Base-by-base conservation (phyloP, 2,113 vertebrate species). In the Nerophis lumbriciformis region DNA sequence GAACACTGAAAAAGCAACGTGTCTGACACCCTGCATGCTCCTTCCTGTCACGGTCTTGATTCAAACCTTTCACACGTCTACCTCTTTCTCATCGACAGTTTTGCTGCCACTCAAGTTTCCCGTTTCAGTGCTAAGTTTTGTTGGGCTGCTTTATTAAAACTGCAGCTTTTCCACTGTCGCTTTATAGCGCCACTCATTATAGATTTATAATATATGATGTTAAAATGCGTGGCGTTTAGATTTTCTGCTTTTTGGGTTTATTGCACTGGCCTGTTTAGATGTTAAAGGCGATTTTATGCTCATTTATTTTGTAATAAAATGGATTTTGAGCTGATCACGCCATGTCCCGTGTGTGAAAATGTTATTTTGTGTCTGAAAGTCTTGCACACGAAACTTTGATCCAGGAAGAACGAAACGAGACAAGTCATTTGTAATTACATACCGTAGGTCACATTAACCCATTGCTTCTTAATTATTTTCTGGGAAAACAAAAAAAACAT, bases 251-350 rank as follows among this genome's bases (percentile, higher is more conserved):
- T 65, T 48, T 36, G 66, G 69, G 38, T 80, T 72, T 66, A 82
- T 79, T 75, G 70, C 67, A 75, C 66, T 75, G 77, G 65, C 63
- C 44, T 68, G 51, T 72, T 55, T 78, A 75, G 68, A 53, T 68
- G 64, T 65, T 64, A 63, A 45, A 47, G 72, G 76, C 75, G 70
- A 57, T 80, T 76, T 10, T 21, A 61, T 51, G 53, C 65, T 60
- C 52, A 57, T 76, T 74, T 77, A 76, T 88, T 87, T 87, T 88
- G 59, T 88, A 85, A 83, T 85, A 88, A 87, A 83, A 86, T 59
- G 7, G 15, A 16, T 50, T 54, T 61, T 58, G 52, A 51, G 55
- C 58, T 53, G 5, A 58, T 7, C n/a, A 35, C 44, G 28, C 55
- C 5, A 12, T 70, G 71, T 75, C 44, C 5, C 49, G 42, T 64